Base-by-base conservation (phyloP, 35 echinoderm and acorn worm species). In the Anneissia japonica region DNA sequence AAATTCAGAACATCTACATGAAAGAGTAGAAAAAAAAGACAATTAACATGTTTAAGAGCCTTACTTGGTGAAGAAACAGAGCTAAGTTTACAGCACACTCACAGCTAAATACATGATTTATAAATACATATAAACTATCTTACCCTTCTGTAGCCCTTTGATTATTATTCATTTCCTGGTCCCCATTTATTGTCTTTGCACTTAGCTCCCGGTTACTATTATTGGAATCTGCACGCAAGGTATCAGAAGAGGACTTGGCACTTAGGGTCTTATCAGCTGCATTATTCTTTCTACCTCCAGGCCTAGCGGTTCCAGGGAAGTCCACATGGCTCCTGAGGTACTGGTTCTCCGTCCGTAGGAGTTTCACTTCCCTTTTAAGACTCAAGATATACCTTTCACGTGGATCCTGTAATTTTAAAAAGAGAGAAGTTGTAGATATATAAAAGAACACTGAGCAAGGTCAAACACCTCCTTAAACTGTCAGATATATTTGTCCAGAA, bases 311-410 rank as follows among this genome's bases (percentile, higher is more conserved):
- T 4, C 84, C 84, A 13, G 90, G 87, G 81, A 90, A 97, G 16
- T 97, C 91, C 19, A 90, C 73, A 13, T 84, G 36, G 6, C 90
- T 37, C 34, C 90, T 76, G 16, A 98, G 89, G 84, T 98, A 98
- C 72, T 89, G 81, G 86, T 98, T 98, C 75, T 98, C 95, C 19
- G 92, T 86, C 19, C 95, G 85, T 19, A 98, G 84, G 11, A 98
- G 92, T 41, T 93, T 93, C 34, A 98, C 95, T 78, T 98, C 95
- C 81, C 95, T 76, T 45, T 98, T 98, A 32, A 98, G 41, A 45
- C 95, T 98, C 19, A 93, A 75, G 39, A 98, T 93, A 13, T 94
- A 76, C 37, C 91, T 98, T 75, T 98, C 95, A 29, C 95, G 88
- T 26, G 95, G 95, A 86, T 98, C 95, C 95, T 98, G 37, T 23